Percentiles rank a stretch among this genome's conserved stretches.
Conservation (phyloP, 2,797 vertebrate species). For the Linurgus olivaceus region DNA sequence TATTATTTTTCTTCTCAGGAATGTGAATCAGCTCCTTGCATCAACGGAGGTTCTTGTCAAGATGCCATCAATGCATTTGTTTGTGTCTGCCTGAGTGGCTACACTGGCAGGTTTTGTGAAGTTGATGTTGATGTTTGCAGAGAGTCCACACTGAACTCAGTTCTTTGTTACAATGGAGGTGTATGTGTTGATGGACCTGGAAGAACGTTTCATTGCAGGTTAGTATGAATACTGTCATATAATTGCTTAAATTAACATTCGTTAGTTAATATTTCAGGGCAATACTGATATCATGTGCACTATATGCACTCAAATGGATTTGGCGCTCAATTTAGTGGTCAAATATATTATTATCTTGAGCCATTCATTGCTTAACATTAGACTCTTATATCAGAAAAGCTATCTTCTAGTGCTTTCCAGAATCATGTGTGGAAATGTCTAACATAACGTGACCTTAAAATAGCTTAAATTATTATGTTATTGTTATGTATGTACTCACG, state of each 20-base stretch:
- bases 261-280: neutral
- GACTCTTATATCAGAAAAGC: neutral
- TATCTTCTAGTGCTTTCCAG: neutral
- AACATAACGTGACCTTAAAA: neutral
- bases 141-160: conserved; percentile 41
- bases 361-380: neutral
- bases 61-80: conserved; percentile 78
- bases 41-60: conserved; percentile 80
- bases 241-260: neutral
- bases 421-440: neutral
- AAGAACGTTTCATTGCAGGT: conserved; percentile 84
- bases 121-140: conserved; percentile 74
- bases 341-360: neutral
- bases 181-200: conserved; percentile 79
- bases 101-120: conserved; percentile 76
- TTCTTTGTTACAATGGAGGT: conserved; percentile 80
- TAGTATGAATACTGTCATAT: conserved; percentile 25
- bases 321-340: neutral
- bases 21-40: conserved; percentile 75
- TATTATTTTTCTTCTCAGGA: conserved; percentile 72
- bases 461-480: neutral
- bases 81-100: conserved; percentile 79
- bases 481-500: accelerated
- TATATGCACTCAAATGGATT: neutral
- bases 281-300: neutral